Percentiles rank a stretch among this genome's conserved stretches.
Evolutionary conservation across 2,888 invertebrate species (phyloP).

Genomic region (Ophonus ardosiacus): DNA sequence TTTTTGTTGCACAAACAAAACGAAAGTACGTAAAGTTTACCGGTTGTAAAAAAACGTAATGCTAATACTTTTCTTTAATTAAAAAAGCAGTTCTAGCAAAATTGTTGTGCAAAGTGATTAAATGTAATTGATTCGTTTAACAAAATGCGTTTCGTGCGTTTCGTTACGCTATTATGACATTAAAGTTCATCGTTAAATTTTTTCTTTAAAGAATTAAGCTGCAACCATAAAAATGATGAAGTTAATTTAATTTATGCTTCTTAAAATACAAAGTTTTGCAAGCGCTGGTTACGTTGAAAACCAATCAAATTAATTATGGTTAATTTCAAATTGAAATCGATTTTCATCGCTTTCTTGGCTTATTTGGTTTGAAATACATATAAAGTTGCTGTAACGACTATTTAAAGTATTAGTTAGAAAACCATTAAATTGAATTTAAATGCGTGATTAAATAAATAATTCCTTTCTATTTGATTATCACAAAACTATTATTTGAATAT

Average conservation of each 20-base stretch:
- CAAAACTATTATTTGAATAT: slow-evolving; percentile 68
- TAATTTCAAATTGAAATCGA: slow-evolving; percentile 58
- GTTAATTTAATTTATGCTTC: slow-evolving; percentile 31
- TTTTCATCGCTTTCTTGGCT: slow-evolving; percentile 59
- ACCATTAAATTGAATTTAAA: slow-evolving; percentile 45
- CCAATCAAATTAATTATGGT: slow-evolving; percentile 51
- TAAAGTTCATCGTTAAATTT: slow-evolving; percentile 21
- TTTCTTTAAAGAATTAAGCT: slow-evolving; percentile 23
- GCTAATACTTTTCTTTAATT: slow-evolving; percentile 12
- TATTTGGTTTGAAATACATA: slow-evolving; percentile 46
- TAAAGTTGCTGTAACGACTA: slow-evolving; percentile 24
- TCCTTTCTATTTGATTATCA: slow-evolving; percentile 45
- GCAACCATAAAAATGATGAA: slow-evolving; percentile 21
- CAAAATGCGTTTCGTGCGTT: background rate
- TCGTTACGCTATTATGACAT: slow-evolving; percentile 33
- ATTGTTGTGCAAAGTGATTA: slow-evolving; percentile 4
- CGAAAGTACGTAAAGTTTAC: slow-evolving; percentile 1
- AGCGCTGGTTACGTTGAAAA: slow-evolving; percentile 37
- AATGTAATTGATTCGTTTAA: slow-evolving; percentile 21
- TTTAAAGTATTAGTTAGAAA: slow-evolving; percentile 42
- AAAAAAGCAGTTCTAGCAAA: background rate
- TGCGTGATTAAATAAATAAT: slow-evolving; percentile 32
- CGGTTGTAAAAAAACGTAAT: background rate
- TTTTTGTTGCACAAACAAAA: slow-evolving; percentile 7
- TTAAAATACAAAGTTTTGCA: slow-evolving; percentile 33